A percentile compares a stretch with the other conserved stretches of the same genome.
Evolutionary conservation across 2,797 vertebrate species (phyloP).

Genomic region (Gallinago solitaria): DNA sequence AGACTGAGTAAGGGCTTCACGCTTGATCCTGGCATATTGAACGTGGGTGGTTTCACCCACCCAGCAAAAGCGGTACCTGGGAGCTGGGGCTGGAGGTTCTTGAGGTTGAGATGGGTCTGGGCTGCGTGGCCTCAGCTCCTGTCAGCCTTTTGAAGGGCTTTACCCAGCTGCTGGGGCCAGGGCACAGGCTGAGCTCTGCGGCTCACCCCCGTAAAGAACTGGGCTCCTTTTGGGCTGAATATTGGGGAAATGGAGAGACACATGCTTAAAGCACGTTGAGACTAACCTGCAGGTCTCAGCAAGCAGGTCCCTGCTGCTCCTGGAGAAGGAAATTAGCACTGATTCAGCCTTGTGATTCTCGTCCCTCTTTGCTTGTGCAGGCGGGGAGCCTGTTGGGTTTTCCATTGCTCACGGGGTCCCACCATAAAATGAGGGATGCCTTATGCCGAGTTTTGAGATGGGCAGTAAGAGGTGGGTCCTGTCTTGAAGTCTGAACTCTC

Average conservation of each 20-base stretch:
- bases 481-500: not conserved
- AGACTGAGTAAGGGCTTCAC: not conserved
- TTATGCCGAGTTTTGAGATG: not conserved
- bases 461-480: not conserved
- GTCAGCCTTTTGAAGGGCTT: not conserved
- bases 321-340: not conserved
- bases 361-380: not conserved
- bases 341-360: not conserved
- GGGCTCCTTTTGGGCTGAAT: not conserved
- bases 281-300: not conserved
- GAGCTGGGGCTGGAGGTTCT: not conserved
- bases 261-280: not conserved
- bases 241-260: not conserved
- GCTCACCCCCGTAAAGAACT: not conserved
- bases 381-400: not conserved
- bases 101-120: not conserved
- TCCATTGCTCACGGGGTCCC: not conserved
- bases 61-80: not conserved
- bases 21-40: not conserved
- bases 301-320: fast-evolving
- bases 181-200: not conserved
- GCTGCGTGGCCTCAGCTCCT: fast-evolving
- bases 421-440: not conserved
- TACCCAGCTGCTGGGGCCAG: not conserved
- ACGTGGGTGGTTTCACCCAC: not conserved